Percentiles rank a stretch among this genome's conserved stretches.
These are phyloP conservation scores for Aphrophora alni DNA, from an alignment of 2,888 invertebrate genomes.

Conservation along the genomic window DNA sequence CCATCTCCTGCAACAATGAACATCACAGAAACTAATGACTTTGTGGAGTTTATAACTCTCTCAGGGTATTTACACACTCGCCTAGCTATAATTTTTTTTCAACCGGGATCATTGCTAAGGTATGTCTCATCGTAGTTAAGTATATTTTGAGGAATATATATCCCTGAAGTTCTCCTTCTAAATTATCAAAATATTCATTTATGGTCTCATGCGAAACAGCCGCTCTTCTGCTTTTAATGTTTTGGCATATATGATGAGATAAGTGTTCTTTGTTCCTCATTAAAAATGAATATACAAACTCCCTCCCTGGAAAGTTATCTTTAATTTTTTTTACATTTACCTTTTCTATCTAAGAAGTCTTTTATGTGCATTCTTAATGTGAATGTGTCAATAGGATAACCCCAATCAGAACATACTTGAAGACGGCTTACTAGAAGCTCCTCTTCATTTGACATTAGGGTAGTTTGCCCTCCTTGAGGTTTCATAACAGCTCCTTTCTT, in stretches of 20 bases:
- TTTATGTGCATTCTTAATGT: not conserved
- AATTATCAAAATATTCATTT: constrained; percentile 46
- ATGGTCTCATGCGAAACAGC: constrained; percentile 33
- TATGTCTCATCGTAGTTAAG: constrained; percentile 54
- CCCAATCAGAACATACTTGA: too few relatives aligned
- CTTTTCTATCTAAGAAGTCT: not conserved
- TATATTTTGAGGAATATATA: constrained; percentile 46
- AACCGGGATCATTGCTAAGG: constrained; percentile 53
- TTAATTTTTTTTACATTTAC: constrained; percentile 17
- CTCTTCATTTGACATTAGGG: too few relatives aligned
- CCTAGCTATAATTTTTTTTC: constrained; percentile 49
- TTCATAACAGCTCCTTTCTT: too few relatives aligned
- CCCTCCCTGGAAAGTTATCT: constrained; percentile 27
- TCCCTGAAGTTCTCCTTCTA: constrained; percentile 34
- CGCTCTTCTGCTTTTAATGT: constrained; percentile 39
- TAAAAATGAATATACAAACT: constrained; percentile 25
- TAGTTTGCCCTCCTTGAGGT: too few relatives aligned
- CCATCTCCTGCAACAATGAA: constrained; percentile 42
- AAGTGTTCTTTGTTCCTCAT: constrained; percentile 11
- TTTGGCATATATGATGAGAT: constrained; percentile 30
- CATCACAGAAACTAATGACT: constrained; percentile 37
- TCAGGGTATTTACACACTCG: constrained; percentile 53
- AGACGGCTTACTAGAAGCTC: too few relatives aligned
- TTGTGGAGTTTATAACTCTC: constrained; percentile 49
- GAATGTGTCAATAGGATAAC: too few relatives aligned